Evolutionary conservation across 2,797 vertebrate genomes (phyloP), one percentile per base, ranked within the genome.

Genomic region (Anguilla marmorata): DNA sequence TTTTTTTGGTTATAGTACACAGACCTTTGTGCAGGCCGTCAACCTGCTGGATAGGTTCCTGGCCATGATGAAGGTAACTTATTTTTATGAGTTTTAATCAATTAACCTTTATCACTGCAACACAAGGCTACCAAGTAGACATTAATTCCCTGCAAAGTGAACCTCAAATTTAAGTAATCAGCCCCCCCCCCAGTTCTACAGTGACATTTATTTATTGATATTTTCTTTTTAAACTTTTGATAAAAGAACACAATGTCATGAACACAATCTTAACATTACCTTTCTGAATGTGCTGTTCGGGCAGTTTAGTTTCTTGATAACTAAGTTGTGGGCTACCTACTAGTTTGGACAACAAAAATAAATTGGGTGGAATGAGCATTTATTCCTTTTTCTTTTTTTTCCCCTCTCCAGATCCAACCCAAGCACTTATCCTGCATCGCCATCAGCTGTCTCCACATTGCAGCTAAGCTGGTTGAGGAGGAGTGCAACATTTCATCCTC

Each of bases 371-470:
- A 82, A 80, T 45, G 76, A 76, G 30, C 27, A 45, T 80, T 80
- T 80, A 41, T 80, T 21, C 5, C 24, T 82, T 8, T 41, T 24
- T 5, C 2, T 12, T 8, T 41, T 24, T 4, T 3, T 12, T 24
- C 8, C 45, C 76, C 16, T 50, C 85, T 74, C 52, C 91, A 99
- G 98, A 97, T 99, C 92, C 98, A 98, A 92, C 98, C 97, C 0
- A 99, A 98, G 92, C 97, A 99, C 94, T 95, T 99, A n/a, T 97
- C 98, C 89, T 99, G 98, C 89, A 97, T 99, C 92, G 97, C 98
- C 87, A 95, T 99, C 52, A 97, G 97, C 93, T 99, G 98, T 90
- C 97, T 99, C 88, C 96, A 99, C 88, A 95, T 99, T 93, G 97
- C 98, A 2, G 97, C 98, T 91, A 96, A 94, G 69, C 95, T 96